Evolutionary conservation across 1,140 invertebrate species (phyloP), one percentile per base, ranked within the genome.

Genomic region (Drosophila kanapiae): DNA sequence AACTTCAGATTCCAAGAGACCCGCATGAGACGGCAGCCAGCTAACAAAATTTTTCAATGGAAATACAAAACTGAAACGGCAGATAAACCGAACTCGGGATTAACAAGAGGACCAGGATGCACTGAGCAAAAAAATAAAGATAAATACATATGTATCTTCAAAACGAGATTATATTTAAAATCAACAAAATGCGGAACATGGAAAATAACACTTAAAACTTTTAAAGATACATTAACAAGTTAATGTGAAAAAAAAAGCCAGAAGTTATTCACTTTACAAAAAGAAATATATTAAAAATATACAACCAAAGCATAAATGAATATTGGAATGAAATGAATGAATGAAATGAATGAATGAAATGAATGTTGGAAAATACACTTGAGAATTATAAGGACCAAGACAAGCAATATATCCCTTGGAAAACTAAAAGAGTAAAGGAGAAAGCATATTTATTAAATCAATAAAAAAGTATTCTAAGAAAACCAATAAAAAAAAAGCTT

Each of bases 61-160:
- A 86, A 86, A 79, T 81, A 69, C 58, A 75, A 77, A 87, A 58
- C 69, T 63, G 38, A 69, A 86, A 70, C 47, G 79, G 43, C 82
- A 71, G 82, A 86, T 81, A 78, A 77, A 80, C 67, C 31, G 60
- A 54, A 37, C 56, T 42, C 47, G 53, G 72, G 71, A 35, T 45
- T 18, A 11, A 56, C 18, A 40, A 48, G 51, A 58, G 51, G 29
- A 18, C 9, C 11, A 47, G 10, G 35, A 13, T 54, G 51, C 67
- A 70, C 67, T 23, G 62, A 6, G 2, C 18, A 64, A 64, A 64
- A 68, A 63, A 40, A 14, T 9, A 9, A 2, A 8, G 14, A 23
- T 23, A 43, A 6, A 27, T 48, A 47, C 10, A 47, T 6, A 49
- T 43, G 10, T 14, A 53, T 33, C 29, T 53, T 53, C 4, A 5